Percentiles rank a stretch among this genome's conserved stretches.
Evolutionary conservation across 2,888 invertebrate species (phyloP).

Genomic region (Megalurothrips usitatus): DNA sequence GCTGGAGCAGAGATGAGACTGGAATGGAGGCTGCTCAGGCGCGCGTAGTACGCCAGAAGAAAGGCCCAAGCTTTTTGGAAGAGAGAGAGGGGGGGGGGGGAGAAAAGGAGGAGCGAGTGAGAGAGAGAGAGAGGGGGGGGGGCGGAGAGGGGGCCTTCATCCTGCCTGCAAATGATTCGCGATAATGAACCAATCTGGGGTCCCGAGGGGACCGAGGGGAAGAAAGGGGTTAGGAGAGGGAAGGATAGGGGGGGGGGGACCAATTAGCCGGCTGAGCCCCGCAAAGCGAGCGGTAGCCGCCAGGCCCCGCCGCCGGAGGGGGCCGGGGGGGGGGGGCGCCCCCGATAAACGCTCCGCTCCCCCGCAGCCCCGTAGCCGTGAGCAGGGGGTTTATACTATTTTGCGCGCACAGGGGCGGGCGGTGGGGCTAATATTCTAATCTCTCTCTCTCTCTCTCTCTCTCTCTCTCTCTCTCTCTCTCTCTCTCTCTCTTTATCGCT

Average conservation of each 20-base stretch:
- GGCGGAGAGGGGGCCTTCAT: neutral
- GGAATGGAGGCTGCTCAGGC: neutral
- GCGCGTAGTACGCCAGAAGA: no score
- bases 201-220: neutral
- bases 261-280: slow-evolving; percentile 6
- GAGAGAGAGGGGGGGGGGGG: neutral
- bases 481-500: neutral
- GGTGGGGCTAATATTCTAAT: neutral
- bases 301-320: neutral
- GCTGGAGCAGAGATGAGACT: slow-evolving; percentile 1
- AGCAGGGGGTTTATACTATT: neutral
- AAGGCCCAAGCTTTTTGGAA: neutral
- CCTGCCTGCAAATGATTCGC: slow-evolving; percentile 24
- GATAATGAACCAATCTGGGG: slow-evolving; percentile 17
- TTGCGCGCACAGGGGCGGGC: neutral
- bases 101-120: neutral
- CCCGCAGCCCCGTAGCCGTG: neutral
- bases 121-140: neutral
- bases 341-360: neutral
- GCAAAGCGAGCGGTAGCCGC: neutral
- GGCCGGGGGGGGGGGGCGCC: neutral
- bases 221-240: neutral
- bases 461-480: no score
- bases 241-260: neutral
- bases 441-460: no score